Base-by-base conservation (phyloP, 1,140 invertebrate genomes). In the Amphibalanus amphitrite region DNA sequence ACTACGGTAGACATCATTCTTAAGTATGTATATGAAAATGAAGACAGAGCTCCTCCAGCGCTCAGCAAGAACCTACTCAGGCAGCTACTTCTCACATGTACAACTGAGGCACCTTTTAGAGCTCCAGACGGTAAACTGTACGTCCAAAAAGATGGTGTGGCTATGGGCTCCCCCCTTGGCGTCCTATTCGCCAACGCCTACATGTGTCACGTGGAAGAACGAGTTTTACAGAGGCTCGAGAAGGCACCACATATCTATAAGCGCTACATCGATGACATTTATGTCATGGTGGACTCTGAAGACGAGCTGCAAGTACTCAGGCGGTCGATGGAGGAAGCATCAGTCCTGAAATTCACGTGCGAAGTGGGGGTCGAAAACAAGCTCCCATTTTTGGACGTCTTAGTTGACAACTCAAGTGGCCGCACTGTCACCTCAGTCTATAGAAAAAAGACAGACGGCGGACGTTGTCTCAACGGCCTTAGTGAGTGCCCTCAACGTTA, bases 131-230 rank as follows among this genome's bases (percentile, higher is more conserved):
- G 71, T 70, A 26, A 4, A 17, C 26, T 71, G 25, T 71, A 71
- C 20, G 33, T 68, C 29, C 71, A 71, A 15, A 72, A 69, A 10
- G 29, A 72, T 29, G 15, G 67, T 29, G 67, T 72, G n/a, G 71
- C 20, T 1, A 71, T 72, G 71, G 71, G 67, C 71, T 69, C 67
- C n/a, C 71, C 71, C 26, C 65, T 71, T 28, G 67, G 47, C 29
- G 71, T 71, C 69, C 30, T 70, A 26, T 71, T 71, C 23, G 28
- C 47, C 4, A 71, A 26, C 28, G 70, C 65, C n/a, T 38, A 38
- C 33, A 38, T 38, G 38, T 71, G n/a, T 67, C 40, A 71, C 70
- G 3, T 13, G 38, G 26, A 71, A 67, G 68, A 29, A 33, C 70
- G 4, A 26, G 29, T 70, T 40, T 17, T 4, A 67, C n/a, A 26